phyloP scores from a whole-genome alignment of 2,888 invertebrate genomes.

The Aproaerema taeniolella region DNA sequence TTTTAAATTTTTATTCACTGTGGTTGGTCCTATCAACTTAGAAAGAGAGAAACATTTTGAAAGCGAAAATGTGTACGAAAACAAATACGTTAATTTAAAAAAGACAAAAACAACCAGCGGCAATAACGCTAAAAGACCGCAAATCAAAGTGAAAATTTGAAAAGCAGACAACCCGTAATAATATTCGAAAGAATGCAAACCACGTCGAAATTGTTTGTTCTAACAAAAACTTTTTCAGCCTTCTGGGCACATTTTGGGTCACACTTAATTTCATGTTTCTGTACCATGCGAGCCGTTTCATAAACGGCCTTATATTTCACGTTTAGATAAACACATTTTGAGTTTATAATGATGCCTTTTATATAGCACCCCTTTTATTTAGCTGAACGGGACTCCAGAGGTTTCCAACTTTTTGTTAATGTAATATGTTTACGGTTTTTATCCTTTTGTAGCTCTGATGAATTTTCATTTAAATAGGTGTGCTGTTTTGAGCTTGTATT shows the following conservation, averaged over 20 bases:
- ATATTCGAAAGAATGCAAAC: constrained; percentile 6
- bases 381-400: constrained; percentile 28
- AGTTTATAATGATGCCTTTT: constrained; percentile 32
- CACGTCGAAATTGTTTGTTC: constrained; percentile 2
- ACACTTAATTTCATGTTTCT: constrained; percentile 23
- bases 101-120: background rate
- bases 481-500: constrained; percentile 4
- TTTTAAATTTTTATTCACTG: no score
- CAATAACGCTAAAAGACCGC: no score
- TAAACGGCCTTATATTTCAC: constrained; percentile 29
- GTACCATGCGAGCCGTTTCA: constrained; percentile 27
- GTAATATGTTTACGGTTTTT: constrained; percentile 25
- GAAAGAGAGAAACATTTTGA: no score
- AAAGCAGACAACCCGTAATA: background rate
- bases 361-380: constrained; percentile 25
- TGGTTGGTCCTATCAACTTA: no score
- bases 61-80: no score
- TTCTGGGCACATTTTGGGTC: constrained; percentile 6
- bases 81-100: no score
- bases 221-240: constrained; percentile 2
- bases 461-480: constrained; percentile 7
- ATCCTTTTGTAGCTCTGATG: constrained; percentile 14
- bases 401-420: constrained; percentile 27
- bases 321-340: constrained; percentile 37
- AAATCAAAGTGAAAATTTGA: constrained; percentile 6